phyloP scores from a whole-genome alignment of 2,888 invertebrate species.

The Pristionchus arcanus region DNA sequence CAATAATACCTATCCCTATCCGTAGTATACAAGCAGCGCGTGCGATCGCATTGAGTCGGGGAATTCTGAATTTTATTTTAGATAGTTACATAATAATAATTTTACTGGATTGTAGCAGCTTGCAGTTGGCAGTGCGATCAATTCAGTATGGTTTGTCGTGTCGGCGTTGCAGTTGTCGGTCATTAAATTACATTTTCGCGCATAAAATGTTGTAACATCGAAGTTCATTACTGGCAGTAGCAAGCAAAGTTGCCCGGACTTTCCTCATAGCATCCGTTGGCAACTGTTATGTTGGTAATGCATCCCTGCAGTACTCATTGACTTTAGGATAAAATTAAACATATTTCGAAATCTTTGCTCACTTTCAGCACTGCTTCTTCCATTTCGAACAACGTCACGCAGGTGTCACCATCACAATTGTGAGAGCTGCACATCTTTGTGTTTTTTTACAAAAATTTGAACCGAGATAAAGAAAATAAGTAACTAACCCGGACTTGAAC shows the following conservation, averaged over 20 bases:
- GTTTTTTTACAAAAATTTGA: too few species aligned
- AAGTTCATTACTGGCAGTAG: background rate
- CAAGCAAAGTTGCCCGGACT: background rate
- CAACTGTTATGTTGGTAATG: background rate
- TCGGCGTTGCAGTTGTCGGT: background rate
- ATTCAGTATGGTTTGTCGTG: background rate
- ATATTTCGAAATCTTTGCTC: too few species aligned
- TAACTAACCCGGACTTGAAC: background rate
- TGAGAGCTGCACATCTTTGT: too few species aligned
- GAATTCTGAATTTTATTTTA: too few species aligned
- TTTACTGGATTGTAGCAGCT: background rate
- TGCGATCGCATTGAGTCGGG: background rate
- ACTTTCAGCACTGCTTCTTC: too few species aligned
- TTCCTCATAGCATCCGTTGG: background rate
- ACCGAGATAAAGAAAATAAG: too few species aligned
- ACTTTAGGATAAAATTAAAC: too few species aligned
- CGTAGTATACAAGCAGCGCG: background rate
- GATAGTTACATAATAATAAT: too few species aligned
- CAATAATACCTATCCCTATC: background rate
- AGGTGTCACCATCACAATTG: too few species aligned
- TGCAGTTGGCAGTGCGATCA: background rate
- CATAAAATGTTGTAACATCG: too few species aligned
- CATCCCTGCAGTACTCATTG: background rate
- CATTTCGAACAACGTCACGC: too few species aligned
- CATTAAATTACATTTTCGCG: background rate